phyloP scores from a whole-genome alignment of 2,888 invertebrate species.

The Spicauda simplicius region DNA sequence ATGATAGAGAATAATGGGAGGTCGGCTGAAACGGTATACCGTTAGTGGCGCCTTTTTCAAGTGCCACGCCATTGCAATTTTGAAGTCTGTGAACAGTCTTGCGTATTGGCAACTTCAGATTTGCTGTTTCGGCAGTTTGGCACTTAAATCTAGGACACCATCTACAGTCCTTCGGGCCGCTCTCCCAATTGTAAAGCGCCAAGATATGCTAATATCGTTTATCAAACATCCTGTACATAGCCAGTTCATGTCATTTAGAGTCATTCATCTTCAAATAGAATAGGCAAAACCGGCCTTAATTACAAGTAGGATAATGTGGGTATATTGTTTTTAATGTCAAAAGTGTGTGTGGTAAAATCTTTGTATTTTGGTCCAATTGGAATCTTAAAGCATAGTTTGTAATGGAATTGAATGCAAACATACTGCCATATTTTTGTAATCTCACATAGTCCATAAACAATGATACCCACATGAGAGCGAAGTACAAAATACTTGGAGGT shows the following conservation, averaged over 20 bases:
- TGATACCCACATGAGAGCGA: constrained; percentile 55
- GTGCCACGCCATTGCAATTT: background rate
- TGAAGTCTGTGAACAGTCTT: background rate
- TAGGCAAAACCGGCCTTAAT: constrained; percentile 81
- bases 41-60: background rate
- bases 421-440: constrained; percentile 80
- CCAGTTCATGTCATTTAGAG: constrained; percentile 51
- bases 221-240: constrained; percentile 79
- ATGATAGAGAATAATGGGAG: constrained; percentile 50
- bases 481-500: constrained; percentile 55
- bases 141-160: no score
- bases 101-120: background rate
- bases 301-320: constrained; percentile 60
- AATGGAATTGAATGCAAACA: constrained; percentile 80
- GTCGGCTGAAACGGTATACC: background rate
- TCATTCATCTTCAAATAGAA: constrained; percentile 70
- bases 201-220: constrained; percentile 47
- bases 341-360: constrained; percentile 42
- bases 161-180: background rate
- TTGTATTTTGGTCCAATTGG: constrained; percentile 51
- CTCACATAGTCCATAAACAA: constrained; percentile 52
- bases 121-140: no score
- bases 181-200: constrained; percentile 48
- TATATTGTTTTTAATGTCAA: constrained; percentile 51
- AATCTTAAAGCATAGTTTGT: constrained; percentile 51